Evolutionary conservation across 2,888 invertebrate species (phyloP).

Genomic region (Antitype chi): DNA sequence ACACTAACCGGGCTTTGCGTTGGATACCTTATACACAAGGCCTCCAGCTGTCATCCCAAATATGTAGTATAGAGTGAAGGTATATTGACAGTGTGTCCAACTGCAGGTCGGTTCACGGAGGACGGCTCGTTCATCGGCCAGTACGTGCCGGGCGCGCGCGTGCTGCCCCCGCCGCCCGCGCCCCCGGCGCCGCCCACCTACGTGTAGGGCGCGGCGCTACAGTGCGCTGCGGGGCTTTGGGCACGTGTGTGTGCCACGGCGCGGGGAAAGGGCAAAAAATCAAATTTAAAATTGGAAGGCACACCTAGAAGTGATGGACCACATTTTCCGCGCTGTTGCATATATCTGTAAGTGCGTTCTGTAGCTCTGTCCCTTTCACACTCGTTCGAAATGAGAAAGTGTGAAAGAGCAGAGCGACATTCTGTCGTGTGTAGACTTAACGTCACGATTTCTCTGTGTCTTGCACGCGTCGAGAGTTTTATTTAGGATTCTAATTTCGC

Average conservation of each 20-base stretch:
- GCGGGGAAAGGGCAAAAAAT: neutral
- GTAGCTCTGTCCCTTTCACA: constrained; percentile 32
- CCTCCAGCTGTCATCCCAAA: neutral
- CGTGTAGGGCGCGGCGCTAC: constrained; percentile 70
- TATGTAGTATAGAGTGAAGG: neutral
- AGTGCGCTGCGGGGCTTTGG: neutral
- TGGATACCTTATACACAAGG: too few relatives aligned
- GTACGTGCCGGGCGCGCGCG: constrained; percentile 96
- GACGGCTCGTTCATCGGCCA: constrained; percentile 99
- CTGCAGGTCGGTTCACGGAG: constrained; percentile 97
- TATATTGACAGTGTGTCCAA: accelerated
- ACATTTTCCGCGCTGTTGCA: constrained; percentile 21
- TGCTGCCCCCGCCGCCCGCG: constrained; percentile 87
- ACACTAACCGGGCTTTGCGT: neutral
- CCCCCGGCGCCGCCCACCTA: constrained; percentile 76
- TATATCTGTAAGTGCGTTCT: constrained; percentile 1
- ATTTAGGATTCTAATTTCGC: constrained; percentile 39
- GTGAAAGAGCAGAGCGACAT: constrained; percentile 23
- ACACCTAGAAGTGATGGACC: neutral
- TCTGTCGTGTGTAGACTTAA: constrained; percentile 22
- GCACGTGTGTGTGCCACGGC: neutral
- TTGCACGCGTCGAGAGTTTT: constrained; percentile 36
- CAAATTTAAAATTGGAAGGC: neutral
- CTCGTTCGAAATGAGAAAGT: neutral
- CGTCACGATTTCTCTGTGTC: constrained; percentile 47